phyloP scores from a whole-genome alignment of 2,888 invertebrate genomes.

The Mesorhabditis belari region DNA sequence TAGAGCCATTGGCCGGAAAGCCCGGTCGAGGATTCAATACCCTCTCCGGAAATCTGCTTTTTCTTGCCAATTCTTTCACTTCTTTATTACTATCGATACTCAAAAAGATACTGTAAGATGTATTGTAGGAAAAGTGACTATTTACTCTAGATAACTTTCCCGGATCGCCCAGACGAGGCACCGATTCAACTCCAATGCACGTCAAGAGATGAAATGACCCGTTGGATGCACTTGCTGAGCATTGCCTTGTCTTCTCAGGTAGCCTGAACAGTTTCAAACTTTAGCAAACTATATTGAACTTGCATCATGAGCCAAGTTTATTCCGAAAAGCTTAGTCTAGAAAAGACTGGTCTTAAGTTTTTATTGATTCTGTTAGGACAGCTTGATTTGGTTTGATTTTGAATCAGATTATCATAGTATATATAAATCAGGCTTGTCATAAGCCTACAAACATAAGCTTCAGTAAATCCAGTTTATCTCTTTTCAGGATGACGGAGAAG shows the following conservation, averaged over 20 bases:
- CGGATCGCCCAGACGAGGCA: neutral
- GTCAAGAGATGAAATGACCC: slow-evolving; percentile 7
- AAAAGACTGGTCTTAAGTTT: too few relatives aligned
- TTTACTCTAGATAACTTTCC: neutral
- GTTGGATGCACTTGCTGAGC: slow-evolving; percentile 10
- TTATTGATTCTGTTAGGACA: too few relatives aligned
- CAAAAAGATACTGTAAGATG: neutral
- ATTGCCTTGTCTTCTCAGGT: slow-evolving; percentile 6
- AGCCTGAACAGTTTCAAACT: neutral
- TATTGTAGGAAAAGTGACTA: neutral
- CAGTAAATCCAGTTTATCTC: neutral
- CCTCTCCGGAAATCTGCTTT: too few relatives aligned
- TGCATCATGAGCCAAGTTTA: neutral
- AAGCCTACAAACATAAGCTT: too few relatives aligned
- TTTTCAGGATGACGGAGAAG: neutral
- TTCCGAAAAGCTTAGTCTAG: too few relatives aligned
- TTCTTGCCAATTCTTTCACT: too few relatives aligned
- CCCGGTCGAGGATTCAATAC: too few relatives aligned
- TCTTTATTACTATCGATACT: too few relatives aligned
- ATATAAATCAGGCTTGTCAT: too few relatives aligned
- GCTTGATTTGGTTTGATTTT: too few relatives aligned
- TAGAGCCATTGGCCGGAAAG: too few relatives aligned
- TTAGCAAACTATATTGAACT: neutral
- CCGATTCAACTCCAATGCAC: slow-evolving; percentile 5
- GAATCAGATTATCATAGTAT: too few relatives aligned